phyloP scores from a whole-genome alignment of 2,113 vertebrate genomes.

The Aleadryas rufinucha region DNA sequence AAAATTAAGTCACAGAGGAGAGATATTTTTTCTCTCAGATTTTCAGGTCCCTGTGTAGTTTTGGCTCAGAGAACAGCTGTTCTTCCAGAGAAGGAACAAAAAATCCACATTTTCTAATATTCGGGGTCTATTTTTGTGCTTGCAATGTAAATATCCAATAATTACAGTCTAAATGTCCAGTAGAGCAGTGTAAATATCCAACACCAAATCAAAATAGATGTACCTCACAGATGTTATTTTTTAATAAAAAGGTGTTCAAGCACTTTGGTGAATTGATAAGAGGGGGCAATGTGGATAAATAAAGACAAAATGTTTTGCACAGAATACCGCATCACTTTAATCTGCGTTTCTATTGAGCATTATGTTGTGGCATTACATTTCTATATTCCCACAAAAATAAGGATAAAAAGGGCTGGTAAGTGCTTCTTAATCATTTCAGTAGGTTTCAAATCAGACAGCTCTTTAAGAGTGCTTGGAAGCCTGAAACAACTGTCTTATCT shows the following conservation, averaged over 20 bases:
- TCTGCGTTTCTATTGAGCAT: neutral
- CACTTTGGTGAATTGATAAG: neutral
- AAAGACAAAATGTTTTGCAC: neutral
- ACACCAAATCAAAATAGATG: neutral
- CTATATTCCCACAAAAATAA: neutral
- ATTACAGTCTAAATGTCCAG: neutral
- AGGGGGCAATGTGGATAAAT: neutral
- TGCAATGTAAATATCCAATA: neutral
- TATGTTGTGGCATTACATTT: neutral
- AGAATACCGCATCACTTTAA: neutral
- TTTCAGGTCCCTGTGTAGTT: neutral
- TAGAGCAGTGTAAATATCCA: neutral
- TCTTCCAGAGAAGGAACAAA: neutral
- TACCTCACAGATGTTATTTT: neutral
- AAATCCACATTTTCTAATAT: neutral
- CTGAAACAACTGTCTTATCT: neutral
- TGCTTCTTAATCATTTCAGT: neutral
- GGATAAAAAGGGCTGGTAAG: neutral
- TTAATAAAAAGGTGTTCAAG: neutral
- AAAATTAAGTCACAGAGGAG: neutral
- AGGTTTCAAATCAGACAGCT: neutral
- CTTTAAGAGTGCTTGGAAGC: neutral
- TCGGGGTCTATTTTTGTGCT: neutral
- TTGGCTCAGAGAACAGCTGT: neutral
- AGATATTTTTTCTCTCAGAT: neutral